A percentile compares a stretch with the other conserved stretches of the same genome.
These are phyloP conservation scores for Leptinotarsa peninsularis DNA, from an alignment of 2,888 invertebrate species.

Conservation along the genomic window DNA sequence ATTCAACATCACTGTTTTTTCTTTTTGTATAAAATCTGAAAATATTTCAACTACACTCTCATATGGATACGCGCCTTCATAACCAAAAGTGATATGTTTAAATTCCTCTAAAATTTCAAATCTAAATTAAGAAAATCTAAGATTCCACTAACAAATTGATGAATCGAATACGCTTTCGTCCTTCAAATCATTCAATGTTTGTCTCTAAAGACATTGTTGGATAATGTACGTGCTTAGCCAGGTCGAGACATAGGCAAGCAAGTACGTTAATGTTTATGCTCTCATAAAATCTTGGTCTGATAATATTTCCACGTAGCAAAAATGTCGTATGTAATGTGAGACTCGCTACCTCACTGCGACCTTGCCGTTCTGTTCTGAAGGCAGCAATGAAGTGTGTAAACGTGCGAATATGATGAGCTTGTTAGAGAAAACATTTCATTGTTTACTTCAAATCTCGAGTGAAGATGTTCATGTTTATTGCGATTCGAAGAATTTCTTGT, in stretches of 20 bases:
- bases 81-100: too few relatives aligned
- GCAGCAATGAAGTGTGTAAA: constrained; percentile 23
- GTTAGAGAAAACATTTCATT: constrained; percentile 17
- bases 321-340: constrained; percentile 24
- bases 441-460: constrained; percentile 18
- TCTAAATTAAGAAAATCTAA: too few relatives aligned
- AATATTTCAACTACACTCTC: too few relatives aligned
- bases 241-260: background rate
- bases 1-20: too few relatives aligned
- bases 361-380: constrained; percentile 32
- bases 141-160: background rate
- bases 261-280: constrained; percentile 20
- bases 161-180: background rate
- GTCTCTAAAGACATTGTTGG: background rate
- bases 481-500: background rate
- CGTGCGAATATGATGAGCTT: constrained; percentile 24
- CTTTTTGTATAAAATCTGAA: too few relatives aligned
- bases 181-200: background rate
- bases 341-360: constrained; percentile 27
- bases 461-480: constrained; percentile 1
- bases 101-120: too few relatives aligned
- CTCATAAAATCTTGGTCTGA: constrained; percentile 21
- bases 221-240: background rate
- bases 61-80: too few relatives aligned
- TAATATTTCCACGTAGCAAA: constrained; percentile 25